Base-by-base conservation (phyloP, 2,888 invertebrate species). In the Drosophila nr. perissopoda region DNA sequence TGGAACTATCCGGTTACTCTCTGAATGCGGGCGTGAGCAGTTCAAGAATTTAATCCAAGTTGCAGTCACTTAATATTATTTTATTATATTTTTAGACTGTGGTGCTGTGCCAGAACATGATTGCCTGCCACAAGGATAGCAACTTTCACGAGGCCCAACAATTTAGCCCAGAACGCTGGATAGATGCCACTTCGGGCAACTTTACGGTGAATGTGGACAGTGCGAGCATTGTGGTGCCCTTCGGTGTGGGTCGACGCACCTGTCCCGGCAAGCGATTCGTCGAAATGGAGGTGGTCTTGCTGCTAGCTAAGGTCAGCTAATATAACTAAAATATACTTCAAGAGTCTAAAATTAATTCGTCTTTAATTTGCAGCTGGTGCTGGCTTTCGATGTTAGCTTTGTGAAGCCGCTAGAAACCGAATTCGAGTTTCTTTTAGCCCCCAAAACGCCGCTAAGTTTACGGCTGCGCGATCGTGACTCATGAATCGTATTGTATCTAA, bases 191-290 rank as follows among this genome's bases (percentile, higher is more conserved):
- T 10, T 83, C 86, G 6, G 91, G 85, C 18, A 94, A 91, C 42
- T 92, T 92, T 56, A 91, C 91, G 40, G 90, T 94, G 0, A 92
- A 93, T 51, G 91, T 91, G 67, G 91, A 92, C 38, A 91, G 89
- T 80, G 95, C 96, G 10, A 94, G 95, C 53, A 93, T 97, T 57
- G 95, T 97, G 2, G 95, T 95, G 10, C 97, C 97, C 0, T 98
- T 97, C 92, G 97, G 97, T 0, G 94, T 95, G 40, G 97, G 97
- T 0, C 94, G 95, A 60, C 94, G 97, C 53, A 96, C 96, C 93
- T 98, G 97, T 91, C 97, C 97, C 0, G 98, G 97, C 54, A 97
- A 97, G 93, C 94, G 97, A 70, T 97, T 97, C 91, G 96, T 97
- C 4, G 97, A 97, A 86, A 95, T 97, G 80, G 96, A 96, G 81